phyloP scores from a whole-genome alignment of 2,113 vertebrate species.

The Gnathonemus longibarbis region DNA sequence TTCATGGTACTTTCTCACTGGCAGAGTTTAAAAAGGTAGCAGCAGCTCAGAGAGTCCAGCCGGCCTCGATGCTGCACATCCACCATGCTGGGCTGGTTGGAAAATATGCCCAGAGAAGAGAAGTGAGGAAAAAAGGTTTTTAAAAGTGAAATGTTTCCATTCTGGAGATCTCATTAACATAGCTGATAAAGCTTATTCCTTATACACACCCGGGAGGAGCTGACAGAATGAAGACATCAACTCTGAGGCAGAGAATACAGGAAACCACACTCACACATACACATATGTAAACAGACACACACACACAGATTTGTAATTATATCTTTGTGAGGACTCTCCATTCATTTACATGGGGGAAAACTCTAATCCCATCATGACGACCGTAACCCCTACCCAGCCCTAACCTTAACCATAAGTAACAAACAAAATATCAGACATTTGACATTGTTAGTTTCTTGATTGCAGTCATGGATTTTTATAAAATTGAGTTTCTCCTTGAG shows the following conservation, averaged over 20 bases:
- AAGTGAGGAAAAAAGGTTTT: not conserved
- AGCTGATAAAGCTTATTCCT: not conserved
- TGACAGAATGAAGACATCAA: not conserved
- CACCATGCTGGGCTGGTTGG: not conserved
- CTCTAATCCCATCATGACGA: not conserved
- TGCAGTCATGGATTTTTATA: not conserved
- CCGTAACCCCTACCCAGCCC: too few relatives aligned
- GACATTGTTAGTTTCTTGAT: not conserved
- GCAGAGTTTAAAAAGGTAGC: not conserved
- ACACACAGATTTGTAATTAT: not conserved
- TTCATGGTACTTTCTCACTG: not conserved
- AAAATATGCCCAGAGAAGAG: not conserved
- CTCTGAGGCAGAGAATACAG: not conserved
- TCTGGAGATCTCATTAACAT: conserved; percentile 5
- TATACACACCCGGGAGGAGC: not conserved
- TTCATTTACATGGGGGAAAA: not conserved
- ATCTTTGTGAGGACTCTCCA: too few relatives aligned
- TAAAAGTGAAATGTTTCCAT: not conserved
- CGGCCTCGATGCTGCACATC: not conserved
- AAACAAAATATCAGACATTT: too few relatives aligned
- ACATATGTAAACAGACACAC: not conserved
- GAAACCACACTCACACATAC: not conserved
- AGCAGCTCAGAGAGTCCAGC: not conserved
- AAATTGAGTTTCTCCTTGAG: not conserved
- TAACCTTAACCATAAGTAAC: not conserved